phyloP scores from a whole-genome alignment of 2,113 vertebrate genomes.

The Lethenteron reissneri region DNA sequence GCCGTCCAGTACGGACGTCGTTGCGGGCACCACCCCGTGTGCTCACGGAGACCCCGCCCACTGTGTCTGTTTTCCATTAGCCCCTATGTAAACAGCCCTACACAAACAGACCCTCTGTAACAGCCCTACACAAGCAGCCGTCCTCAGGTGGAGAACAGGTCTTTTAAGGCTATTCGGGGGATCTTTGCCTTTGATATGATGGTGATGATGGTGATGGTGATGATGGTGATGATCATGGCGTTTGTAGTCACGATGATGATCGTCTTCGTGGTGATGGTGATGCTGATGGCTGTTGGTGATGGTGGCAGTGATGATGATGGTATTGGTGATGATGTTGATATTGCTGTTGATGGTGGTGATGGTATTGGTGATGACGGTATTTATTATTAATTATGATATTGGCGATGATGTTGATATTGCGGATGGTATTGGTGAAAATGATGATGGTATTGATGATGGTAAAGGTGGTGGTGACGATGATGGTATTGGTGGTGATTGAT shows the following conservation, averaged over 20 bases:
- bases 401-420: too few species aligned
- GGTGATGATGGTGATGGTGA: neutral
- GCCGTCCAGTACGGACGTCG: too few species aligned
- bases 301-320: neutral
- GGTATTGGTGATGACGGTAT: neutral
- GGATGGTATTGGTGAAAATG: too few species aligned
- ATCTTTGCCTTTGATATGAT: neutral
- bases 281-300: neutral
- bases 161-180: neutral
- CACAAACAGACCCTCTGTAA: too few species aligned
- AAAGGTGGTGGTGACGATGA: neutral
- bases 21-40: too few species aligned
- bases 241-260: neutral
- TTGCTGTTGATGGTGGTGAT: too few species aligned
- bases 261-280: neutral
- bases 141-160: too few species aligned
- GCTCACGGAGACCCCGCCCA: too few species aligned
- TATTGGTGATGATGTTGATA: neutral
- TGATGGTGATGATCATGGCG: neutral
- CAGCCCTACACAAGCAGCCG: too few species aligned
- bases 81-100: too few species aligned
- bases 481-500: neutral
- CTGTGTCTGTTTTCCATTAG: too few species aligned
- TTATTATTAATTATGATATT: neutral
- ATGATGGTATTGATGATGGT: neutral